Percentiles rank a stretch among this genome's conserved stretches.
phyloP scores from a whole-genome alignment of 2,113 vertebrate genomes.

The Oxygymnocypris stewartii region DNA sequence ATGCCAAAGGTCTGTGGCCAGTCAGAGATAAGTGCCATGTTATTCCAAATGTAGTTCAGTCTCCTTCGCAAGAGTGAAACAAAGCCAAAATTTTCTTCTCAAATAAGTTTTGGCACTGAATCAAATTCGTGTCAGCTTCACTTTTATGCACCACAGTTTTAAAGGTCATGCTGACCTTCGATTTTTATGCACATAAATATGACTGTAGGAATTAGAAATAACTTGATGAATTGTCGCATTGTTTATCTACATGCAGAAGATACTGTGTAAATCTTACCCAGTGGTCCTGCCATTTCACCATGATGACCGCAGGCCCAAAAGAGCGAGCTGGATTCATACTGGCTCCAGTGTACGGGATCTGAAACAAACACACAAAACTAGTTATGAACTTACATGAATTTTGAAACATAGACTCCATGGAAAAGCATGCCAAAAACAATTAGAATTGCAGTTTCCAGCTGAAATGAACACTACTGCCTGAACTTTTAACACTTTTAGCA shows the following conservation, averaged over 20 bases:
- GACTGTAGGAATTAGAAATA: not conserved
- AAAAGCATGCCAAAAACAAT: no score
- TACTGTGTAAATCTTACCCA: conserved; percentile 63
- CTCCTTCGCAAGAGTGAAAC: conserved; percentile 32
- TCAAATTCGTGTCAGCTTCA: not conserved
- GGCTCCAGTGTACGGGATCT: conserved; percentile 75
- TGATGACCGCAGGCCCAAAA: conserved; percentile 69
- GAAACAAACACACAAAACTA: conserved; percentile 32
- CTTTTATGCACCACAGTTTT: not conserved
- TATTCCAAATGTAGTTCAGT: conserved; percentile 25
- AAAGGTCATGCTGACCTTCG: not conserved
- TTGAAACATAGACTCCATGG: not conserved
- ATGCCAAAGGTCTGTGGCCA: conserved; percentile 2
- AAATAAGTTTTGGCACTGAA: conserved; percentile 14
- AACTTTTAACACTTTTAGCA: not conserved
- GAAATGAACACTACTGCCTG: not conserved
- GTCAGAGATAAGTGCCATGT: not conserved
- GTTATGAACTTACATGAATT: not conserved
- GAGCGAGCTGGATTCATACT: conserved; percentile 77
- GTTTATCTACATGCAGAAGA: not conserved
- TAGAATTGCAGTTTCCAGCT: not conserved
- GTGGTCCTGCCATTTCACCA: conserved; percentile 69
- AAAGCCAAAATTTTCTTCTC: conserved; percentile 34
- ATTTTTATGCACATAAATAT: not conserved
- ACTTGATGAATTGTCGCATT: not conserved